Evolutionary conservation across 2,797 vertebrate species (phyloP).

Genomic region (Craterocephalus amniculus): DNA sequence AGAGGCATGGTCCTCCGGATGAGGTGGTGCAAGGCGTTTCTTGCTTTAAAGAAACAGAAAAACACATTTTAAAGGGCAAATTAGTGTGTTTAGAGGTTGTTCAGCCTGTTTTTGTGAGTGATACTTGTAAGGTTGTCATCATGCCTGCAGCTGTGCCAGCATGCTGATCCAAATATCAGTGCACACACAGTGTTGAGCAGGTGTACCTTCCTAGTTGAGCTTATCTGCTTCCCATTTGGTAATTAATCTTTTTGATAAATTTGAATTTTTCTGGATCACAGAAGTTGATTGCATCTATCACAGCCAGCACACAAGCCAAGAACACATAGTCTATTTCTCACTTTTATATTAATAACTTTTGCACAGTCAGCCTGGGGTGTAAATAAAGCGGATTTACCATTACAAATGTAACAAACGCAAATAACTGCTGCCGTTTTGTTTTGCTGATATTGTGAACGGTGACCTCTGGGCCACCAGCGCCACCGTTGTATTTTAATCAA

Average conservation of each 20-base stretch:
- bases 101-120: not conserved
- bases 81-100: not conserved
- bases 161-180: not conserved
- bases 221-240: not conserved
- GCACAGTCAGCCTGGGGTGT: rapidly evolving
- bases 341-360: not conserved
- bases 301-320: not conserved
- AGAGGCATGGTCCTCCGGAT: too few species aligned
- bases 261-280: not conserved
- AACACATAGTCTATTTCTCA: not conserved
- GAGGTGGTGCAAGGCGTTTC: not conserved
- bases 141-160: not conserved
- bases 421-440: conserved; percentile 44
- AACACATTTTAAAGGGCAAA: not conserved
- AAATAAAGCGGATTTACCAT: conserved; percentile 6
- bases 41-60: not conserved
- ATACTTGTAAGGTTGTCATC: not conserved
- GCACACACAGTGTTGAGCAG: not conserved
- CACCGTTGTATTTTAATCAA: conserved; percentile 62
- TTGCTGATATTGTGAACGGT: conserved; percentile 58
- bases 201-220: not conserved
- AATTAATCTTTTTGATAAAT: not conserved
- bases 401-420: conserved; percentile 33
- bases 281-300: not conserved
- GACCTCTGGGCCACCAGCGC: conserved; percentile 22